Evolutionary conservation across 2,888 invertebrate genomes (phyloP), one percentile per base, ranked within the genome.

Genomic region (Pyrrhosoma nymphula): DNA sequence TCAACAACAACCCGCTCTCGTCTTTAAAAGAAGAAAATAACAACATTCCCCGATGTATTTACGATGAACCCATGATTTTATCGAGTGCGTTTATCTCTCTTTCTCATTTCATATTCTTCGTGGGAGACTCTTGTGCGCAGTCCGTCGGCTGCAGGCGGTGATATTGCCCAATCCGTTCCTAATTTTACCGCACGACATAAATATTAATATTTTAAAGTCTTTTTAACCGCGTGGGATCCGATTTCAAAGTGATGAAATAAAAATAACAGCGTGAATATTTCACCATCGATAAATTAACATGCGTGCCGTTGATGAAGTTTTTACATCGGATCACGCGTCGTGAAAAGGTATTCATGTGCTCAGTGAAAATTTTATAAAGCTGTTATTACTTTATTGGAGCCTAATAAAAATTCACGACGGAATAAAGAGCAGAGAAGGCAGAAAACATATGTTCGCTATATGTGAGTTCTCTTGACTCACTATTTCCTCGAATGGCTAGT

Each of bases 71-170:
- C 69, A 10, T 26, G 69, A 10, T 69, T 69, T 69, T 69, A 69
- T 69, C 69, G 69, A 69, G 69, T 26, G 69, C 69, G 69, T 69
- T 69, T 69, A 69, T 69, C 69, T n/a, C 69, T 69, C 69, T 69
- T 20, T 69, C 69, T 69, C 69, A 26, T 69, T 69, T 69, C 26
- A 69, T 69, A 69, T 69, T 69, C 69, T 69, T 60, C 26, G 69
- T 1, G 69, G 69, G 26, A 20, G 69, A 0, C 26, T 60, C 6
- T 60, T 16, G 60, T 20, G 26, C 69, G 69, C 23, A n/a, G 23
- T 69, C n/a, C 69, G 23, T 26, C 60, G 60, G n/a, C n/a, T 2
- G 69, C 69, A 69, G 23, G 16, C 60, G 20, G 69, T 26, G 26
- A 69, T 69, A 69, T 69, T 69, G 26, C 69, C 20, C 60, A 60